Evolutionary conservation across 2,888 invertebrate species (phyloP).

Genomic region (Tetranychus truncatus): DNA sequence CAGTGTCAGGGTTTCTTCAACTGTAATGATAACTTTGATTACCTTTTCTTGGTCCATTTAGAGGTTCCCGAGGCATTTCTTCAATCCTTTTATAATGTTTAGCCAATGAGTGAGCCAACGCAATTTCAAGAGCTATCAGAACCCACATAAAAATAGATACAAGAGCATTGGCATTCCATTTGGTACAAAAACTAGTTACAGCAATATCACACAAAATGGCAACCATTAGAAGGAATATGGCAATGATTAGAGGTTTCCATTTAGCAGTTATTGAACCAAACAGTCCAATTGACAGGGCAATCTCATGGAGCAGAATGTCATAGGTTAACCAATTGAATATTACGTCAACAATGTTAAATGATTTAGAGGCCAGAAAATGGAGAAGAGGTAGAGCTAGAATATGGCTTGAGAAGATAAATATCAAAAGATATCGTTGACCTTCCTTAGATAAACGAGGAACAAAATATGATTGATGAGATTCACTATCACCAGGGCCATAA

Average conservation of each 20-base stretch:
- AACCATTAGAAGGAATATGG: slow-evolving; percentile 6
- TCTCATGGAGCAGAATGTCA: slow-evolving; percentile 4
- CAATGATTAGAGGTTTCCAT: slow-evolving; percentile 2
- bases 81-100: slow-evolving; percentile 8
- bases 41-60: not conserved
- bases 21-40: slow-evolving; percentile 6
- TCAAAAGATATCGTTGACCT: slow-evolving; percentile 1
- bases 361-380: slow-evolving; percentile 1
- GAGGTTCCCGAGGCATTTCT: slow-evolving; percentile 1
- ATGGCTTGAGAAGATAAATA: not conserved
- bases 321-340: not conserved
- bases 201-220: slow-evolving; percentile 7
- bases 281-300: not conserved
- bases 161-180: not conserved
- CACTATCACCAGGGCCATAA: not conserved
- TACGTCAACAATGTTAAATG: not conserved
- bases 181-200: not conserved
- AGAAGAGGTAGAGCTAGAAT: not conserved
- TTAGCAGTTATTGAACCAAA: not conserved
- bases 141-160: not conserved
- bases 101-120: not conserved
- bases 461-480: not conserved
- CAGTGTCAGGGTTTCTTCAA: not conserved
- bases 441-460: not conserved
- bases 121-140: slow-evolving; percentile 6